phyloP scores from a whole-genome alignment of 2,888 invertebrate genomes.

The Anorthoa munda region DNA sequence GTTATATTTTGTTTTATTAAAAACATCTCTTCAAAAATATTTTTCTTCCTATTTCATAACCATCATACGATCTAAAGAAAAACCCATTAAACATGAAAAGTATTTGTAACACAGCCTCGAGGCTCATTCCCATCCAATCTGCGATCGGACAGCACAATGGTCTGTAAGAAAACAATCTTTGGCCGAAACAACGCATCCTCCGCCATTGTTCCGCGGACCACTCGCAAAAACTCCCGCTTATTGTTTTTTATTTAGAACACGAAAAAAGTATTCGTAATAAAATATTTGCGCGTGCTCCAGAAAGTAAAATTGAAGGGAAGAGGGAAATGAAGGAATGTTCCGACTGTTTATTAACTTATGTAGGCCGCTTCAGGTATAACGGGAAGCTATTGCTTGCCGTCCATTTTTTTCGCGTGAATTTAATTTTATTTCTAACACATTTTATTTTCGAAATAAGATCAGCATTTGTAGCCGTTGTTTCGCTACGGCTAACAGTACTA shows the following conservation, averaged over 20 bases:
- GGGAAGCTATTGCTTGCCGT: constrained; percentile 1
- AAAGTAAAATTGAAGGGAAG: constrained; percentile 64
- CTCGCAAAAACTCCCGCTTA: constrained; percentile 63
- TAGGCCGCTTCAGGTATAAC: constrained; percentile 36
- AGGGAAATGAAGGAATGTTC: constrained; percentile 43
- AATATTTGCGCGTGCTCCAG: constrained; percentile 60
- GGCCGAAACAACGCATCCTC: constrained; percentile 72
- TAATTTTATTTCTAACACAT: constrained; percentile 29
- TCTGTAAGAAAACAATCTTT: constrained; percentile 84
- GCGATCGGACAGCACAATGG: constrained; percentile 80
- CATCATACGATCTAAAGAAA: constrained; percentile 25
- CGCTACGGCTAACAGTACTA: constrained; percentile 12
- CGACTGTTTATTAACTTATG: constrained; percentile 52
- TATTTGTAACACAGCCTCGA: constrained; percentile 68
- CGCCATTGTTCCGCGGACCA: constrained; percentile 64
- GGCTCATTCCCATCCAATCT: constrained; percentile 81
- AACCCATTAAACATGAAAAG: constrained; percentile 48
- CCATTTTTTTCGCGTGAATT: constrained; percentile 9
- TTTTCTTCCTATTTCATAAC: constrained; percentile 10
- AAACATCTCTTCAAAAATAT: background rate
- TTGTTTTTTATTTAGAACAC: constrained; percentile 76
- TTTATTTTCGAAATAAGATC: constrained; percentile 19
- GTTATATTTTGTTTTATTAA: background rate
- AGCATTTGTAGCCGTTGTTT: constrained; percentile 32
- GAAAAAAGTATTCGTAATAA: constrained; percentile 63